Evolutionary conservation across 2,888 invertebrate genomes (phyloP).

Genomic region (Dioctria linearis): DNA sequence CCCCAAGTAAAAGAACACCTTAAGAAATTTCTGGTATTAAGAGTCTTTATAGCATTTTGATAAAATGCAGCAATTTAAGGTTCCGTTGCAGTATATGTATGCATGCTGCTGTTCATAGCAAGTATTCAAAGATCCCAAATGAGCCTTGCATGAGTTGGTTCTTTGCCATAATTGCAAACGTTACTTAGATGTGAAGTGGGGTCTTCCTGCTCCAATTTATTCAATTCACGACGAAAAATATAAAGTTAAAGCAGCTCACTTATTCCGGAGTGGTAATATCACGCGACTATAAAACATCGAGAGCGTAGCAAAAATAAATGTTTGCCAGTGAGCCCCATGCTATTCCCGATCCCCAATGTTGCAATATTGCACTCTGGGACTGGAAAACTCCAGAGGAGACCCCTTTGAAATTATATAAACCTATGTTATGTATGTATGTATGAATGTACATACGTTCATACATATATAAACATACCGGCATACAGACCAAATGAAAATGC

Average conservation of each 20-base stretch:
- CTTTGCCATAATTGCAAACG: slow-evolving; percentile 43
- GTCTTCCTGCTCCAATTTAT: slow-evolving; percentile 49
- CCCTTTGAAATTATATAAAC: background rate
- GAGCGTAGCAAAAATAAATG: slow-evolving; percentile 31
- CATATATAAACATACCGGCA: background rate
- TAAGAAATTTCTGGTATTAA: slow-evolving; percentile 36
- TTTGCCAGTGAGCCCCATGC: background rate
- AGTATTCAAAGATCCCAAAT: slow-evolving; percentile 27
- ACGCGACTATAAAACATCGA: slow-evolving; percentile 52
- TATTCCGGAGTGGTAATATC: slow-evolving; percentile 26
- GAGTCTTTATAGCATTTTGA: slow-evolving; percentile 20
- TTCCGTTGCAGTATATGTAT: slow-evolving; percentile 17
- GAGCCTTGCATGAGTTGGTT: slow-evolving; percentile 28
- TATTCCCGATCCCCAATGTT: background rate
- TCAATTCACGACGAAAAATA: slow-evolving; percentile 46
- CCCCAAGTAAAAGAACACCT: slow-evolving; percentile 15
- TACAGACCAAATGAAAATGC: slow-evolving; percentile 45
- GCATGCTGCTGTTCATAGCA: background rate
- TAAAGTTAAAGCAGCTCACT: slow-evolving; percentile 9
- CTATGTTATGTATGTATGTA: too few species aligned
- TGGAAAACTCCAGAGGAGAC: background rate
- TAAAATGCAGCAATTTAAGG: slow-evolving; percentile 45
- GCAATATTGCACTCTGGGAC: slow-evolving; percentile 29
- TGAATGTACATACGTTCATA: too few species aligned
- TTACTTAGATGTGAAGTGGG: slow-evolving; percentile 37